Percentiles rank a stretch among this genome's conserved stretches.
Evolutionary conservation across 1,140 invertebrate species (phyloP).

Genomic region (Sycophaga agraensis): DNA sequence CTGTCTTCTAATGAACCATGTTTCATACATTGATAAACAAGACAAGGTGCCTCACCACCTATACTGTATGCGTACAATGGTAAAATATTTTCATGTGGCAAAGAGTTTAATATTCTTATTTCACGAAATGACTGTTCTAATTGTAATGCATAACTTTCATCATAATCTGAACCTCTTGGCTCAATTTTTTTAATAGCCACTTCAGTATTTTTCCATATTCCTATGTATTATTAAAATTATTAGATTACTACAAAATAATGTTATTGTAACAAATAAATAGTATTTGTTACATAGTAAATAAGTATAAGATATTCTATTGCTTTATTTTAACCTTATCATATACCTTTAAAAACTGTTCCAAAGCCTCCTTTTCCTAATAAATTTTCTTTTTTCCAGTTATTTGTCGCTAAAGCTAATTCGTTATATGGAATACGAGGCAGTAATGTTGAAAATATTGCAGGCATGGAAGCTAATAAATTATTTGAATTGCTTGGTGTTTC

Average conservation of each 20-base stretch:
- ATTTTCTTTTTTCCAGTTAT: slow-evolving; percentile 71
- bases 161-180: slow-evolving; percentile 52
- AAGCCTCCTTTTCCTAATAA: slow-evolving; percentile 89
- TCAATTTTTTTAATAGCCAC: slow-evolving; percentile 89
- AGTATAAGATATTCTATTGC: too few relatives aligned
- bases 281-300: neutral
- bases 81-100: slow-evolving; percentile 91
- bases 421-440: slow-evolving; percentile 57
- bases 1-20: slow-evolving; percentile 90
- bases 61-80: slow-evolving; percentile 86
- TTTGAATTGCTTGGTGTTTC: slow-evolving; percentile 45
- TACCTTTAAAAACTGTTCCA: slow-evolving; percentile 87
- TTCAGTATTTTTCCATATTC: slow-evolving; percentile 83
- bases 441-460: slow-evolving; percentile 11
- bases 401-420: slow-evolving; percentile 78
- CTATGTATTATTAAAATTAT: slow-evolving; percentile 47
- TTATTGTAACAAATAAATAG: too few relatives aligned
- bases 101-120: slow-evolving; percentile 76
- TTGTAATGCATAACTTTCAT: slow-evolving; percentile 59
- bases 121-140: slow-evolving; percentile 77
- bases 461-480: slow-evolving; percentile 39
- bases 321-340: neutral
- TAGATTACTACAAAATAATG: too few relatives aligned
- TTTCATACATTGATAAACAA: slow-evolving; percentile 91
- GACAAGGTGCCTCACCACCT: slow-evolving; percentile 72